These are phyloP conservation scores for Sebastes taczanowskii DNA, from an alignment of 2,797 vertebrate species.

Conservation along the genomic window DNA sequence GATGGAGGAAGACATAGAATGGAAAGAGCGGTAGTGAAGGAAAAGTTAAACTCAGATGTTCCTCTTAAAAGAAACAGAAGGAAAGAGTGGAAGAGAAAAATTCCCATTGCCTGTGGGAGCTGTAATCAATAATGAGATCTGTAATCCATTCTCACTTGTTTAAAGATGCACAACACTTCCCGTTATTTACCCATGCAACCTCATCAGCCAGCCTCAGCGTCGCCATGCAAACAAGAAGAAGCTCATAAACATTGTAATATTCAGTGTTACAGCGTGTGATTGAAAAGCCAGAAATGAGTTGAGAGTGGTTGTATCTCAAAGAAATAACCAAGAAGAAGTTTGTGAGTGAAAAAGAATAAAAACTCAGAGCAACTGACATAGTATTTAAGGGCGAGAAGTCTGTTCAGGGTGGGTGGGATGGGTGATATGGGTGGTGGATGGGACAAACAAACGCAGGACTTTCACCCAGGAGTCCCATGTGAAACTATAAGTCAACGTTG, in stretches of 20 bases:
- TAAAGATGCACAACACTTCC: constrained; percentile 14
- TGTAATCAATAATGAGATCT: constrained; percentile 38
- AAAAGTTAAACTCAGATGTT: constrained; percentile 26
- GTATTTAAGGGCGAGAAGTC: no score
- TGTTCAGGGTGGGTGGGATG: no score
- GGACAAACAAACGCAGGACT: no score
- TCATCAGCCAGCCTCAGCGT: not conserved
- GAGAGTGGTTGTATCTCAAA: not conserved
- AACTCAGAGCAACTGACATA: no score
- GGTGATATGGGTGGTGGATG: no score
- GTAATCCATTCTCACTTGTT: not conserved
- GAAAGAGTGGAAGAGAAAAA: not conserved
- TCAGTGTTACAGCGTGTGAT: not conserved
- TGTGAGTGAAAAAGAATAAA: not conserved
- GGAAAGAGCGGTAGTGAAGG: constrained; percentile 20
- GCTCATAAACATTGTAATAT: not conserved
- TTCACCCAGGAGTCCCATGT: no score
- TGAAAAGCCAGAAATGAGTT: not conserved
- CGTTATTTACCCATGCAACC: not conserved
- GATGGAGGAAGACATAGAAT: constrained; percentile 26
- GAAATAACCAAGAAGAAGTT: not conserved
- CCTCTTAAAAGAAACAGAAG: constrained; percentile 12
- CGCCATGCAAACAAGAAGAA: not conserved
- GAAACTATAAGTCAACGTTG: no score
- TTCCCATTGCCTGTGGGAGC: not conserved